Evolutionary conservation across 2,888 invertebrate genomes (phyloP), one percentile per base, ranked within the genome.

Genomic region (Yponomeuta cagnagella): DNA sequence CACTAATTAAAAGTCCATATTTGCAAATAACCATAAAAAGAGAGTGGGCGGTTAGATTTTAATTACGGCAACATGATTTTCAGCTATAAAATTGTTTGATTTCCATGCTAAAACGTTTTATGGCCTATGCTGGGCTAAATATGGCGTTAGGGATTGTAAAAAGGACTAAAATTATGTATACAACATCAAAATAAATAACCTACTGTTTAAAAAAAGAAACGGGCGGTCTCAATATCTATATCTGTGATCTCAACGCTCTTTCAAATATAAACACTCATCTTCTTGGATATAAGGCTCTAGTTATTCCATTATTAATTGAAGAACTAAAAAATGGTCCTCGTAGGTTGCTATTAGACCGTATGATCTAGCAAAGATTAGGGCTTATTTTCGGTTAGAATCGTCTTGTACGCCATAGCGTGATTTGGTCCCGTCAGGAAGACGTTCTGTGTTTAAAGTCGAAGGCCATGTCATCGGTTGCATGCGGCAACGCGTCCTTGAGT

Each of bases 401-500:
- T 6, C 52, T 52, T 12, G 52, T 4, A 12, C 52, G 12, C 2
- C 30, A 6, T 69, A 10, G 68, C 48, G 68, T 68, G 52, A 3
- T n/a, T 9, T 8, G 67, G 43, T 10, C 12, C 67, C 67, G 67
- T 67, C 67, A 67, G 67, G 67, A 67, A 67, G 33, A 10, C 3
- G 10, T 52, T 52, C 10, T 52, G 10, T 52, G 52, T 52, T 52
- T 9, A 52, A 52, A 52, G 10, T 37, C 37, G 37, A 69, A 69
- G 68, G 68, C 4, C 76, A 75, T 73, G 75, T 73, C 74, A 70
- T 67, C 67, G 48, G 67, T 72, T 71, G 67, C 68, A 72, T 70
- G 70, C 64, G n/a, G 65, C 67, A 68, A 73, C 73, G 73, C 30
- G 65, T 43, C 64, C 63, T 52, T 43, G 63, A 65, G 37, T 72